These are phyloP conservation scores for Caenorhabditis afra DNA, from an alignment of 2,888 invertebrate species.

Conservation along the genomic window DNA sequence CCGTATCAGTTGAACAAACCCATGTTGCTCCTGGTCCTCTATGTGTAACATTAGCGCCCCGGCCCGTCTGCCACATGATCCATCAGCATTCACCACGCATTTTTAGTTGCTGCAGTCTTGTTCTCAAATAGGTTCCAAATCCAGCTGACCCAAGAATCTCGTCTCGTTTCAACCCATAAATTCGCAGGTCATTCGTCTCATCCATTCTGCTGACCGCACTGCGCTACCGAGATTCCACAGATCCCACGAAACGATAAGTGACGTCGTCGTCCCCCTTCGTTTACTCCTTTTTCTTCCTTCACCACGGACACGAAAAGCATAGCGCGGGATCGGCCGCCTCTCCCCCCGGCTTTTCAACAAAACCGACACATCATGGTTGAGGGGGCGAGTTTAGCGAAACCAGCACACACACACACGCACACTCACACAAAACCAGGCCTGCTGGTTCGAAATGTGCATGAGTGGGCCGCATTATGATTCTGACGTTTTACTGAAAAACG, in stretches of 20 bases:
- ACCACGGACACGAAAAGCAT: background rate
- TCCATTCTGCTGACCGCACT: conserved; percentile 26
- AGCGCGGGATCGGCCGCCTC: background rate
- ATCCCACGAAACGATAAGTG: conserved; percentile 35
- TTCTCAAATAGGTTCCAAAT: too few species aligned
- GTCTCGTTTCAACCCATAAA: conserved; percentile 35
- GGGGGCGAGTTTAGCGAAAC: background rate
- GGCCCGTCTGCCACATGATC: conserved; percentile 42
- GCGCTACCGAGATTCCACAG: conserved; percentile 43
- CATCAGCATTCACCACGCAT: conserved; percentile 40
- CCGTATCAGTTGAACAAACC: conserved; percentile 52
- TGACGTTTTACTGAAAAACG: background rate
- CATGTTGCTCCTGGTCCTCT: conserved; percentile 44
- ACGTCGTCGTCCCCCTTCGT: conserved; percentile 13
- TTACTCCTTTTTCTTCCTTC: background rate
- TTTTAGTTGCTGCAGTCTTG: too few species aligned
- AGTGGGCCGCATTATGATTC: too few species aligned
- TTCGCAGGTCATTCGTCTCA: conserved; percentile 39
- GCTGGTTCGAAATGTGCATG: background rate
- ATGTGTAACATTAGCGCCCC: conserved; percentile 24
- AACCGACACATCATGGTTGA: too few species aligned
- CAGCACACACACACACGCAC: background rate
- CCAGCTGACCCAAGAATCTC: background rate
- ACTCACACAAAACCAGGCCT: background rate
- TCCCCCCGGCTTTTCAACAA: too few species aligned